Base-by-base conservation (phyloP, 2,113 vertebrate genomes). In the Podarcis cretensis region DNA sequence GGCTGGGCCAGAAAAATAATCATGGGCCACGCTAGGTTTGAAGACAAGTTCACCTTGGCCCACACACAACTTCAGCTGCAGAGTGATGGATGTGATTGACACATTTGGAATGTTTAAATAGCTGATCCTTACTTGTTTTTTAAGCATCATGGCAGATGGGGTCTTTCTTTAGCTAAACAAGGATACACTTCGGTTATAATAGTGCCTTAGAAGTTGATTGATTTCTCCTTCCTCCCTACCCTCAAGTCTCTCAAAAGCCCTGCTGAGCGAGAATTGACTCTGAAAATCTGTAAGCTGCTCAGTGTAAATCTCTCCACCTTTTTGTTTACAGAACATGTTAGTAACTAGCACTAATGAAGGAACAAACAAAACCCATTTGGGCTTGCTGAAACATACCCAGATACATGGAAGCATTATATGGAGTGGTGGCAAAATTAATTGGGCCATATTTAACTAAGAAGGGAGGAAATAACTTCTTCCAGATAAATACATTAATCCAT, bases 261-360 rank as follows among this genome's bases (percentile, higher is more conserved):
- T 21, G 2, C 89, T 89, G 89, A 91, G 54, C 40, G 88, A 87
- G 32, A 88, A 87, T 5, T 75, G 32, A 27, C 25, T 82, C 66
- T 25, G 37, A 48, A 65, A 90, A 27, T 37, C 69, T 87, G 75
- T 88, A 89, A 89, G 77, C 21, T 75, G 48, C 86, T 88, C 30
- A 13, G 1, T 80, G 6, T 63, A 78, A 82, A 57, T 79, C 91
- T 79, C 77, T 63, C 83, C 0, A 37, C 88, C n/a, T 88, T 91
- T 73, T 68, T 83, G 85, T 75, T 25, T 54, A 21, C 25, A 0
- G 21, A 65, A 12, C 35, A 75, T 57, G 25, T 13, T 35, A 82
- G 0, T 68, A 92, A 83, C 25, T 71, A 76, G 3, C 5, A 57
- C 1, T 37, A 20, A 54, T 80, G 12, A 3, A 85, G 88, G 59